Conservation (phyloP, 2,113 vertebrate species). For the Campylomormyrus numenius region DNA sequence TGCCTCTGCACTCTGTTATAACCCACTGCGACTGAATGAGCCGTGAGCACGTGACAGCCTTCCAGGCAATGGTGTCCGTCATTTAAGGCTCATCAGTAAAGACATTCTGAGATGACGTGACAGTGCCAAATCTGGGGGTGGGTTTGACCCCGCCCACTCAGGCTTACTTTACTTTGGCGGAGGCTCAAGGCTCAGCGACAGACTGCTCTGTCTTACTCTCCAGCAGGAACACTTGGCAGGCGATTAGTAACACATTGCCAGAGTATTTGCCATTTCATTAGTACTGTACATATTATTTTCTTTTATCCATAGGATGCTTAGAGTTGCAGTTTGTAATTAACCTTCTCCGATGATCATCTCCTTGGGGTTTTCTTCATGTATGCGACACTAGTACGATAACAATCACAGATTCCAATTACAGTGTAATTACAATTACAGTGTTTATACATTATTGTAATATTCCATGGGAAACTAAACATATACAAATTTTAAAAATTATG, state of each 20-base stretch:
- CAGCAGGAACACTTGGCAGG: conserved; percentile 1
- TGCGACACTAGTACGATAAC: background rate
- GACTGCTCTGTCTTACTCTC: background rate
- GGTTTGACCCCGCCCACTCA: background rate
- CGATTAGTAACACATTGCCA: background rate
- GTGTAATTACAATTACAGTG: background rate
- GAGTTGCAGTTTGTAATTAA: background rate
- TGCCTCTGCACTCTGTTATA: background rate
- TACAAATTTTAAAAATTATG: background rate
- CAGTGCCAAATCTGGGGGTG: background rate
- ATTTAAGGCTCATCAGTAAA: background rate
- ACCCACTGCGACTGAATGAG: background rate
- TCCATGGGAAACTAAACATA: background rate
- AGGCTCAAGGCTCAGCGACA: background rate
- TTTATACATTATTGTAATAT: background rate
- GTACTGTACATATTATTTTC: conserved; percentile 2
- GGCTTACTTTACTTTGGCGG: background rate
- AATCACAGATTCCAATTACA: background rate
- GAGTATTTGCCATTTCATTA: background rate
- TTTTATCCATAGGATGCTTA: background rate
- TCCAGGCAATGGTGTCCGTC: background rate
- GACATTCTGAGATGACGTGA: background rate
- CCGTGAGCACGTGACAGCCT: background rate
- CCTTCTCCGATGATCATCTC: background rate
- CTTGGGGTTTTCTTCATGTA: background rate